Percentiles rank a stretch among this genome's conserved stretches.
Conservation (phyloP, 2,797 vertebrate genomes). For the Pelobates cultripes region DNA sequence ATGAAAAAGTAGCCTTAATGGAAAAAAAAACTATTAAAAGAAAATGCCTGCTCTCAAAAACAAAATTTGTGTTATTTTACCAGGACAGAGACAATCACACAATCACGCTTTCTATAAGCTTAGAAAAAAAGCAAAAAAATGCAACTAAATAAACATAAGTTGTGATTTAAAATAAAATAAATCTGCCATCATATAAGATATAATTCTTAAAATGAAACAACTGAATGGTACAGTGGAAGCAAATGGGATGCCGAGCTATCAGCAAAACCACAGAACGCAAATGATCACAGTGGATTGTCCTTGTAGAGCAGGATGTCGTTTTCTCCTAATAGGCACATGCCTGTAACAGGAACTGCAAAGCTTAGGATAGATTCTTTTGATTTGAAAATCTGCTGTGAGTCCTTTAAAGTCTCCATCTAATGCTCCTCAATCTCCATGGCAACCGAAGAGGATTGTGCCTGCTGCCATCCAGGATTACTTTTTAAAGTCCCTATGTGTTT, state of each 20-base stretch:
- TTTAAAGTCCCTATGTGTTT: constrained; percentile 44
- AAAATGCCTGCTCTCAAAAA: too few species aligned
- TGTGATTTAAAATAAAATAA: constrained; percentile 17
- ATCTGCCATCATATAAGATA: constrained; percentile 24
- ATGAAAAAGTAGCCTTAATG: too few species aligned
- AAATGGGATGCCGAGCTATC: constrained; percentile 15
- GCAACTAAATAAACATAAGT: neutral
- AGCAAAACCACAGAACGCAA: constrained; percentile 21
- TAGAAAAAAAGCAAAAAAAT: too few species aligned
- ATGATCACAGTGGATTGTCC: constrained; percentile 41
- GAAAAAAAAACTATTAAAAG: too few species aligned
- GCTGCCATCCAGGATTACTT: constrained; percentile 56
- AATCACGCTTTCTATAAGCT: too few species aligned
- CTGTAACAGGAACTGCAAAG: constrained; percentile 24
- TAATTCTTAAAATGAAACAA: constrained; percentile 21
- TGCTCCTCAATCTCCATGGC: constrained; percentile 74
- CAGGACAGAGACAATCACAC: too few species aligned
- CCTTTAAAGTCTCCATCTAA: constrained; percentile 76
- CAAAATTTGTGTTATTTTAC: too few species aligned
- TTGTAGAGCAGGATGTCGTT: constrained; percentile 40
- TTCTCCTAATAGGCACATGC: constrained; percentile 47
- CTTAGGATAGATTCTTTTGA: constrained; percentile 57
- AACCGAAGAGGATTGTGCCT: constrained; percentile 77
- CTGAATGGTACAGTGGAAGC: constrained; percentile 2
- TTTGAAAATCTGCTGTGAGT: constrained; percentile 70